Percentiles rank a stretch among this genome's conserved stretches.
These are phyloP conservation scores for Diabrotica balteata DNA, from an alignment of 2,888 invertebrate genomes.

Conservation along the genomic window DNA sequence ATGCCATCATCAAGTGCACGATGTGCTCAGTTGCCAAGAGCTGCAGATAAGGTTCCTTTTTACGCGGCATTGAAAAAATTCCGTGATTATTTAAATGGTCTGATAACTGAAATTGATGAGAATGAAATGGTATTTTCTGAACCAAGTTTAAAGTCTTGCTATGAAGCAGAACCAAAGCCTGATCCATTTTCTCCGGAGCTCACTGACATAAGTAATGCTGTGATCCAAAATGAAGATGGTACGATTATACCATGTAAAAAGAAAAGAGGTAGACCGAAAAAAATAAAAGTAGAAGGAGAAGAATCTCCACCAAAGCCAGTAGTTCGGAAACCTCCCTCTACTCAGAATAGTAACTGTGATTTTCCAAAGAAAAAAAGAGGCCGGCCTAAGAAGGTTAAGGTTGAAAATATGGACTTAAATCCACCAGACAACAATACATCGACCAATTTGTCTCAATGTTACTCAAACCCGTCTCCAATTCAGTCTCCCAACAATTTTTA, in stretches of 20 bases:
- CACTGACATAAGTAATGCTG: slow-evolving; percentile 62
- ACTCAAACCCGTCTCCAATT: slow-evolving; percentile 62
- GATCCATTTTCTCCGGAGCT: slow-evolving; percentile 57
- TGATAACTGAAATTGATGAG: slow-evolving; percentile 84
- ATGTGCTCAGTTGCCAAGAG: slow-evolving; percentile 96
- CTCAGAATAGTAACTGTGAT: slow-evolving; percentile 61
- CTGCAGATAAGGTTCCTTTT: slow-evolving; percentile 97
- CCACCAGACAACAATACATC: slow-evolving; percentile 58
- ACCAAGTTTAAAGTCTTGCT: slow-evolving; percentile 71
- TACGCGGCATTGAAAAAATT: slow-evolving; percentile 95
- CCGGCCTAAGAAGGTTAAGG: slow-evolving; percentile 84
- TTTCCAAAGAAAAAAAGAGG: slow-evolving; percentile 88
- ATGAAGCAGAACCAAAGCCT: slow-evolving; percentile 65
- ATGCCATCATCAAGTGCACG: slow-evolving; percentile 98
- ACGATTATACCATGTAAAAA: slow-evolving; percentile 79
- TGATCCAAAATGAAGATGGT: slow-evolving; percentile 68
- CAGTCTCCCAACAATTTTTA: slow-evolving; percentile 63
- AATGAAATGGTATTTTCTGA: slow-evolving; percentile 86
- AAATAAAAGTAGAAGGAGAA: slow-evolving; percentile 76
- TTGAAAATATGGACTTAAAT: slow-evolving; percentile 66
- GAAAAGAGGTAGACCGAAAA: slow-evolving; percentile 90
- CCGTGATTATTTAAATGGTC: slow-evolving; percentile 90
- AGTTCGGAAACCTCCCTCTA: slow-evolving; percentile 61
- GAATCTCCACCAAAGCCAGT: slow-evolving; percentile 65
- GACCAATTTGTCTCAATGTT: slow-evolving; percentile 61